A percentile compares a stretch with the other conserved stretches of the same genome.
These are phyloP conservation scores for Drosophila setifemur DNA, from an alignment of 1,140 invertebrate species.

Conservation along the genomic window DNA sequence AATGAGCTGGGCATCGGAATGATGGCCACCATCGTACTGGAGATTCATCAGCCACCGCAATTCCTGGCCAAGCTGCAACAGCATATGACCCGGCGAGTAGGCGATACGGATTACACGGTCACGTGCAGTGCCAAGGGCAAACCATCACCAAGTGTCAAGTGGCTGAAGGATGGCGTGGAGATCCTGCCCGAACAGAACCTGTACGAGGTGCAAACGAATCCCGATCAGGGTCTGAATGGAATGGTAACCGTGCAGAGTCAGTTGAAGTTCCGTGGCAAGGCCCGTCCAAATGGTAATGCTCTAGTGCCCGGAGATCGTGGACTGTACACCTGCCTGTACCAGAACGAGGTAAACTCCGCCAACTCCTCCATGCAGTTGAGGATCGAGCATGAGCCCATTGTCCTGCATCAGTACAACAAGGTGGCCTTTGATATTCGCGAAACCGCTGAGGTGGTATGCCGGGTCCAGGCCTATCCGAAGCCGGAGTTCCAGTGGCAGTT, in stretches of 20 bases:
- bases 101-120: conserved; percentile 90
- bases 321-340: conserved; percentile 93
- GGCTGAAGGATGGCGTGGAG: conserved; percentile 93
- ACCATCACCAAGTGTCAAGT: conserved; percentile 91
- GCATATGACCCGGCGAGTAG: conserved; percentile 90
- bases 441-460: conserved; percentile 92
- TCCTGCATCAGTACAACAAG: conserved; percentile 92
- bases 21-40: conserved; percentile 90
- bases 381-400: conserved; percentile 94
- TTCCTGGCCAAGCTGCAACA: conserved; percentile 92
- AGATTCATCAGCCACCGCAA: conserved; percentile 93
- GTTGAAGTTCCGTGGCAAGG: conserved; percentile 90
- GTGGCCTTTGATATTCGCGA: conserved; percentile 93
- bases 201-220: conserved; percentile 91
- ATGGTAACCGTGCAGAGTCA: conserved; percentile 93
- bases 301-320: conserved; percentile 92
- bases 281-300: conserved; percentile 88
- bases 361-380: conserved; percentile 94
- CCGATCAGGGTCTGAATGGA: conserved; percentile 88
- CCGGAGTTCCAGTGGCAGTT: conserved; percentile 96
- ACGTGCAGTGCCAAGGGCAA: conserved; percentile 94
- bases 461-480: conserved; percentile 95
- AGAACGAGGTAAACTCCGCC: conserved; percentile 93
- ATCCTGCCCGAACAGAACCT: conserved; percentile 88
- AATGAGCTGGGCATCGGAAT: conserved; percentile 94